Evolutionary conservation across 2,888 invertebrate species (phyloP), one percentile per base, ranked within the genome.

Genomic region (Rhagonycha lutea): DNA sequence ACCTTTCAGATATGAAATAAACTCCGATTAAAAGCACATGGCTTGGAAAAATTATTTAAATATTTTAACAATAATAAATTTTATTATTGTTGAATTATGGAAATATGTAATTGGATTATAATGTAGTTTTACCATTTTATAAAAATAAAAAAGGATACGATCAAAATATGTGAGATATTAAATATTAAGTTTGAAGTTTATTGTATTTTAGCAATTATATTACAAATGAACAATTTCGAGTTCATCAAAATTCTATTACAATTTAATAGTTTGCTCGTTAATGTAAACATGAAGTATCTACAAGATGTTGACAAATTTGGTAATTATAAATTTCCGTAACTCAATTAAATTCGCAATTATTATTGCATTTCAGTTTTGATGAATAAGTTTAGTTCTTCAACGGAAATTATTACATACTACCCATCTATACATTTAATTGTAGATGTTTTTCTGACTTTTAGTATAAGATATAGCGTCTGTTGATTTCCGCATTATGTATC

Each of bases 401-500:
- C n/a, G n/a, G n/a, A 47, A 2, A 3, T 47, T 47, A n/a, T n/a
- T n/a, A n/a, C 18, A 18, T 18, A 47, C n/a, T 47, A n/a, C 5
- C 47, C 7, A n/a, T 2, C 3, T 28, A 9, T 29, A n/a, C 2
- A n/a, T n/a, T n/a, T 47, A 47, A 47, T 47, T 47, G 47, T 7
- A 47, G n/a, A 7, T n/a, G 2, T n/a, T 47, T 47, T n/a, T n/a
- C 0, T 18, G 2, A 18, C 7, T n/a, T 47, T 47, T n/a, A 47
- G 4, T n/a, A n/a, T 47, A 47, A 47, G 47, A 47, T 47, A 47
- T 0, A 47, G 47, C 47, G 47, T 47, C 7, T 47, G 47, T n/a
- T 47, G 47, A 47, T 47, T 47, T 47, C 47, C 47, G 72, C 69
- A 77, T 73, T 75, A 70, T 69, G 26, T 73, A 70, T 73, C 61